phyloP scores from a whole-genome alignment of 2,113 vertebrate species.

The Turnix velox region DNA sequence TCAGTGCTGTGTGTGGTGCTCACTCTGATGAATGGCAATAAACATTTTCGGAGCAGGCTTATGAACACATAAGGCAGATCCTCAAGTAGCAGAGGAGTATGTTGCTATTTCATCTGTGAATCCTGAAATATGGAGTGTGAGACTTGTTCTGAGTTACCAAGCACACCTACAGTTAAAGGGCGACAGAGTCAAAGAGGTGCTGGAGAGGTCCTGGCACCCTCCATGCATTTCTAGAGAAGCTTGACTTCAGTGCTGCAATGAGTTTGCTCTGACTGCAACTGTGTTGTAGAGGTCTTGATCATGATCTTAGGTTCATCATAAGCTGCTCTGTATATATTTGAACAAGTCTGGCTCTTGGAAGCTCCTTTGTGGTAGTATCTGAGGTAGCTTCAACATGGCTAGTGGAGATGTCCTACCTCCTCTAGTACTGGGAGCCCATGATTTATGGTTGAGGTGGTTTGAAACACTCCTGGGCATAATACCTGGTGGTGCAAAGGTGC shows the following conservation, averaged over 20 bases:
- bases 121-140: conserved; percentile 43
- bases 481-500: not conserved
- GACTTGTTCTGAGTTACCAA: not conserved
- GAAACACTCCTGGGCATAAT: not conserved
- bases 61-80: not conserved
- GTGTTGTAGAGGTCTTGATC: not conserved
- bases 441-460: not conserved
- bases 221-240: not conserved
- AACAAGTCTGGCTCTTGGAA: not conserved
- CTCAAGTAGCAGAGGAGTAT: not conserved
- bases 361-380: not conserved
- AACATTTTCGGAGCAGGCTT: conserved; percentile 1
- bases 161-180: not conserved
- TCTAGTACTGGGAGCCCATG: fast-evolving
- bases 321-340: not conserved
- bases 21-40: not conserved
- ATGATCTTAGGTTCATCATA: not conserved
- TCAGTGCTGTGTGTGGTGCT: not conserved
- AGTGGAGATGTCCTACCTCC: not conserved
- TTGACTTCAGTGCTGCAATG: not conserved
- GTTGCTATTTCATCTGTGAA: not conserved
- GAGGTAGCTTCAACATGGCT: not conserved
- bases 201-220: not conserved
- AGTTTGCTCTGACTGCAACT: not conserved
- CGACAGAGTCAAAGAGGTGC: not conserved